A percentile compares a stretch with the other conserved stretches of the same genome.
These are phyloP conservation scores for Dolichallabes microphthalmus DNA, from an alignment of 2,113 vertebrate genomes.

Conservation along the genomic window DNA sequence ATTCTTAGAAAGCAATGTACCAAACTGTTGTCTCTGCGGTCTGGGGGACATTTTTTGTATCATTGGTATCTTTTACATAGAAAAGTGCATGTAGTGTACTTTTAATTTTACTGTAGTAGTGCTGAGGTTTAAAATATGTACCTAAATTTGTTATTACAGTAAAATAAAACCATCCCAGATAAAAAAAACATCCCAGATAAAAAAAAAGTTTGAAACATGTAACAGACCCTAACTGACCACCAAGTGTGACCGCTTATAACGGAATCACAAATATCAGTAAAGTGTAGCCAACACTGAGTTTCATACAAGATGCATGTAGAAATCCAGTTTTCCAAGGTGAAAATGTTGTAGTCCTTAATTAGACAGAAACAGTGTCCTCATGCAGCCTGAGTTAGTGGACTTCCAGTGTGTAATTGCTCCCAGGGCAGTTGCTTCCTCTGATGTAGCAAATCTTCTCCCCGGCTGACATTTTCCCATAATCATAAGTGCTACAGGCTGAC, in stretches of 20 bases:
- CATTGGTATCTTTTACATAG: not conserved
- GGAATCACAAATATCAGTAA: not conserved
- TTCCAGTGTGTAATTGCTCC: constrained; percentile 51
- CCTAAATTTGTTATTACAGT: not conserved
- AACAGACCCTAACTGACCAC: not conserved
- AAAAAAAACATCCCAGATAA: not conserved
- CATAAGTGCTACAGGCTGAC: constrained; percentile 63
- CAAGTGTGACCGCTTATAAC: not conserved
- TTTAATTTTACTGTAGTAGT: not conserved
- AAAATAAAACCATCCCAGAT: no score
- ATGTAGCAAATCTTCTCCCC: constrained; percentile 66
- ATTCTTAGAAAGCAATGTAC: not conserved
- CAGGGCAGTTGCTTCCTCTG: constrained; percentile 60
- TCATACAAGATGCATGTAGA: not conserved
- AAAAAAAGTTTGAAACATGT: not conserved
- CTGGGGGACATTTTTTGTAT: not conserved
- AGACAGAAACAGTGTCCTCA: constrained; percentile 40
- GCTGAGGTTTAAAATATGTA: not conserved
- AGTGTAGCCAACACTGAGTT: not conserved
- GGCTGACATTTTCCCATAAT: constrained; percentile 85
- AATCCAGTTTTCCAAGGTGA: not conserved
- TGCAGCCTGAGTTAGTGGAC: constrained; percentile 24
- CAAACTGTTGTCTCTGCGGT: not conserved
- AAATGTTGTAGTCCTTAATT: constrained; percentile 38
- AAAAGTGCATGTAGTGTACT: not conserved